Evolutionary conservation across 2,797 vertebrate genomes (phyloP), one percentile per base, ranked within the genome.

Genomic region (Falco biarmicus): DNA sequence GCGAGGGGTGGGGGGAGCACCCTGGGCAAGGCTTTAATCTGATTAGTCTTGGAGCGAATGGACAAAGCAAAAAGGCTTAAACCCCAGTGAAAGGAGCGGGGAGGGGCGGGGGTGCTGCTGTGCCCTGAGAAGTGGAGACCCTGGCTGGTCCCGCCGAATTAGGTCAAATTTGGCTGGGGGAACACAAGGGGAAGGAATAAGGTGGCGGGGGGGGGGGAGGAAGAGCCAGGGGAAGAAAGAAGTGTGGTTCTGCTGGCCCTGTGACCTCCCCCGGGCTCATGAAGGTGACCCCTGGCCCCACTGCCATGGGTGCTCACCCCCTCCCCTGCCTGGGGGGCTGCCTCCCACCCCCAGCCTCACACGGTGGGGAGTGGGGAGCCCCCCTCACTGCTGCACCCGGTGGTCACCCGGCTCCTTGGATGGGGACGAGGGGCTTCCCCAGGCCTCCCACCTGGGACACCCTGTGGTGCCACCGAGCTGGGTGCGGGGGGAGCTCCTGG

Each of bases 1-100:
- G 71, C 1, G 6, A 43, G 66, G 53, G 66, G 37, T 8, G 37
- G 17, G 51, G 85, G 76, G 78, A 75, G 77, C 89, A 70, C 88
- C 93, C 96, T 7, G 53, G 89, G 93, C 71, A 87, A 26, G 76
- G 80, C 76, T 81, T 94, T 97, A 97, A 97, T 97, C 96, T 96
- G 87, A 96, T 97, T 96, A 97, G 73, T 53, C 20, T 70, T 64
- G 93, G 86, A 93, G 68, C 90, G 93, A 96, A 93, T 64, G 88
- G 90, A 68, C 29, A 47, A 65, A 93, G 94, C 29, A 16, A 96
- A 95, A 95, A 87, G 96, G 84, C 90, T 96, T 89, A 96, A 97
- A 95, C 81, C 92, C 53, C 37, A 1, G 64, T 85, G 96, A 97
- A 96, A 95, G 59, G 91, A 82, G 85, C 3, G 83, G 83, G 76